Conservation (phyloP, 2,888 invertebrate genomes). For the Daptonema setosum region DNA sequence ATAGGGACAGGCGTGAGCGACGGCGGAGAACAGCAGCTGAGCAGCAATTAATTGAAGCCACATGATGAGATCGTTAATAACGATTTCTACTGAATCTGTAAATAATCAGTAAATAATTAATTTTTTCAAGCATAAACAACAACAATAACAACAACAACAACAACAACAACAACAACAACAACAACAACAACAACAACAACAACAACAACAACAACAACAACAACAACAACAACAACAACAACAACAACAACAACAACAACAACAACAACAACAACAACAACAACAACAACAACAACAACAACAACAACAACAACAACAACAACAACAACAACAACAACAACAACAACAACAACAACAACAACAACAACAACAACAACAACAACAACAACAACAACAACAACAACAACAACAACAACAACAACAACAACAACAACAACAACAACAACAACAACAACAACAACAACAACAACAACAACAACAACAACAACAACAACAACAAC, state of each 20-base stretch:
- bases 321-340: not conserved
- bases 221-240: not conserved
- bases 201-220: not conserved
- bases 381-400: not conserved
- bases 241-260: not conserved
- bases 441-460: not conserved
- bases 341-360: not conserved
- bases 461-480: not conserved
- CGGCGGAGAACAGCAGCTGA: too few species aligned
- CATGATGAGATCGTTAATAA: too few species aligned
- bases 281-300: not conserved
- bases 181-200: not conserved
- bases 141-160: not conserved
- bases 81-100: too few species aligned
- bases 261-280: not conserved
- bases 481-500: not conserved
- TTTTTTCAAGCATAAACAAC: too few species aligned
- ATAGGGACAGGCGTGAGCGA: too few species aligned
- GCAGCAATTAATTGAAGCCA: too few species aligned
- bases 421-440: not conserved
- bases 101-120: not conserved
- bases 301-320: not conserved
- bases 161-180: not conserved
- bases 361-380: not conserved
- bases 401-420: not conserved